Percentiles rank a stretch among this genome's conserved stretches.
Evolutionary conservation across 2,797 vertebrate species (phyloP).

Genomic region (Sebastes kiyomatsui): DNA sequence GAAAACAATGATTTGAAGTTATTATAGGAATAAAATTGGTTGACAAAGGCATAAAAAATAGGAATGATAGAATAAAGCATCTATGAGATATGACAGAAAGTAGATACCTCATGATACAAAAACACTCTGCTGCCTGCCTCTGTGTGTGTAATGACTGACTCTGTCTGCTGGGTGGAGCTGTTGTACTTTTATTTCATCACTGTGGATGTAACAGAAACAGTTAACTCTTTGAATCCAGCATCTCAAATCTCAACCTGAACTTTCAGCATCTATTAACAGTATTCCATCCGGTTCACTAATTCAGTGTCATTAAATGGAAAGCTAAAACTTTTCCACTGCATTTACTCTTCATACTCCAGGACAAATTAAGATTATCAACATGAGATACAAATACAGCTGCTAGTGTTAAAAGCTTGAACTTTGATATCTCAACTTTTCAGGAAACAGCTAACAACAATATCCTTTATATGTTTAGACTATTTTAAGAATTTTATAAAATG

Average conservation of each 20-base stretch:
- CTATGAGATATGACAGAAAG: background rate
- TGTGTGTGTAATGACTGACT: background rate
- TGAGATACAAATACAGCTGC: too few relatives aligned
- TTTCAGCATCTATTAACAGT: background rate
- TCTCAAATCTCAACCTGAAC: background rate
- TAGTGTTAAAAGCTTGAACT: too few relatives aligned
- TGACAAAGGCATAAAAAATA: background rate
- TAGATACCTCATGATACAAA: too few relatives aligned
- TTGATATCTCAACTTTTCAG: background rate
- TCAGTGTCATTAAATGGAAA: background rate
- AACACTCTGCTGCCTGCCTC: too few relatives aligned
- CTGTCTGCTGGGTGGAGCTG: background rate
- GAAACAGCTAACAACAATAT: background rate
- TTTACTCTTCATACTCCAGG: background rate
- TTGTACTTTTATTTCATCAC: background rate
- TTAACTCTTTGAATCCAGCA: background rate
- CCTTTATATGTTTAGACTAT: background rate
- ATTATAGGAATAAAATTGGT: background rate
- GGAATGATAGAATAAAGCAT: background rate
- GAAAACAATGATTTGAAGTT: background rate
- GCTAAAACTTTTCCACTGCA: background rate
- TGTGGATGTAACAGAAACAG: too few relatives aligned
- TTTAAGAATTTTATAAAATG: background rate
- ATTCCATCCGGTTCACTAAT: background rate
- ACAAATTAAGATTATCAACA: background rate